Conservation (phyloP, 2,797 vertebrate genomes). For the Poecilia velifera region DNA sequence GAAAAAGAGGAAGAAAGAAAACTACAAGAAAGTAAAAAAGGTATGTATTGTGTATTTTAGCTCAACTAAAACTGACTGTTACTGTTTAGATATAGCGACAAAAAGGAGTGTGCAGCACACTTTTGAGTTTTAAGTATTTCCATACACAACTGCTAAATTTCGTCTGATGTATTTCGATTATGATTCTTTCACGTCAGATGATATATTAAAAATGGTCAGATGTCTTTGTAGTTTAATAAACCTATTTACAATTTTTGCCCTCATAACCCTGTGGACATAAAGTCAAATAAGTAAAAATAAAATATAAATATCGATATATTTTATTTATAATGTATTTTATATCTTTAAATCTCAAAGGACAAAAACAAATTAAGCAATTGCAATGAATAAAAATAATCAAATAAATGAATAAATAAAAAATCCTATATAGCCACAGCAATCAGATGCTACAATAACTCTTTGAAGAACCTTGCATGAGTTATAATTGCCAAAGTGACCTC, state of each 20-base stretch:
- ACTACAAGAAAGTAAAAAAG: slow-evolving; percentile 87
- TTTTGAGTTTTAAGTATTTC: background rate
- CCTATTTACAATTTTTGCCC: background rate
- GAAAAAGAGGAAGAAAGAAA: slow-evolving; percentile 78
- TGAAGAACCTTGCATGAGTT: background rate
- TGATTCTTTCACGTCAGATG: background rate
- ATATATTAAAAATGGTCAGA: background rate
- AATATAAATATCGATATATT: too few species aligned
- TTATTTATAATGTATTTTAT: too few species aligned
- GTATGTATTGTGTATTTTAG: slow-evolving; percentile 63
- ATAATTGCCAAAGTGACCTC: background rate
- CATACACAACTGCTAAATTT: background rate
- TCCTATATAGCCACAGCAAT: background rate
- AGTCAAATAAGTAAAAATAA: background rate
- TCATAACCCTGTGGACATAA: background rate
- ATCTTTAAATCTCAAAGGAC: background rate
- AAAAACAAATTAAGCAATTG: background rate
- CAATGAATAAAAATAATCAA: background rate
- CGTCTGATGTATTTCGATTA: background rate
- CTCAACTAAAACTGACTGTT: background rate
- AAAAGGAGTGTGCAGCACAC: background rate
- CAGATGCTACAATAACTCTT: background rate
- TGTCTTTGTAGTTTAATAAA: background rate
- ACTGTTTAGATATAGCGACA: background rate
- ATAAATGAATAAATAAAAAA: background rate